phyloP scores from a whole-genome alignment of 2,113 vertebrate genomes.

The Anser brachyrhynchus region DNA sequence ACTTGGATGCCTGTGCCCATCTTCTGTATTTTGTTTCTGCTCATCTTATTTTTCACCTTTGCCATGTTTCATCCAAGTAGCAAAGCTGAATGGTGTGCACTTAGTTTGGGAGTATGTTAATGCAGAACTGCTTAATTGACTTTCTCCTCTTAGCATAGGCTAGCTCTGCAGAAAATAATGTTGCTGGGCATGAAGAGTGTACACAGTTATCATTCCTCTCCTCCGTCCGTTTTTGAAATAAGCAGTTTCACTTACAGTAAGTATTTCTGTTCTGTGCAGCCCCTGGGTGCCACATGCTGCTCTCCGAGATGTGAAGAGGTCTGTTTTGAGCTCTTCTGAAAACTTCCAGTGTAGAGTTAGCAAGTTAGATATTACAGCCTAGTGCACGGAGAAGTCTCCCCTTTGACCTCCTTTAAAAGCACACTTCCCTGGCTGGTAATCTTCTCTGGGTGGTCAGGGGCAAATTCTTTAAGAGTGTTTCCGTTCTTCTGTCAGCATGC shows the following conservation, averaged over 20 bases:
- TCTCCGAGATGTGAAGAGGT: neutral
- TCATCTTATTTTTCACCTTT: neutral
- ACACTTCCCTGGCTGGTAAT: neutral
- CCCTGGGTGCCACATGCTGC: neutral
- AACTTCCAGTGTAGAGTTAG: neutral
- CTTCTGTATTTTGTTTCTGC: neutral
- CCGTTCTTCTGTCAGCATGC: neutral
- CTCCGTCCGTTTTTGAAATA: neutral
- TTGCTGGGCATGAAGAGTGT: neutral
- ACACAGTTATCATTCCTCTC: neutral
- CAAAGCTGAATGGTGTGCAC: neutral
- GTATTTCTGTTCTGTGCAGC: neutral
- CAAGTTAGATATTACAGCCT: neutral
- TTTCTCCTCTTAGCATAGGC: neutral
- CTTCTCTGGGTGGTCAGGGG: neutral
- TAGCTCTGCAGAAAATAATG: neutral
- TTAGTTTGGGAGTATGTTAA: neutral
- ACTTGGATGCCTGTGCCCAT: neutral
- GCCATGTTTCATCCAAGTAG: neutral
- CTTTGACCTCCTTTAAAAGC: neutral
- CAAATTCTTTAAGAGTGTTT: neutral
- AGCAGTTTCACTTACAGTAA: neutral
- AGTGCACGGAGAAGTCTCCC: neutral
- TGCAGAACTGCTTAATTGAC: neutral
- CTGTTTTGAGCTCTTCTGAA: neutral